Percentiles rank a stretch among this genome's conserved stretches.
Evolutionary conservation across 2,797 vertebrate genomes (phyloP).

Genomic region (Eidolon dupreanum): DNA sequence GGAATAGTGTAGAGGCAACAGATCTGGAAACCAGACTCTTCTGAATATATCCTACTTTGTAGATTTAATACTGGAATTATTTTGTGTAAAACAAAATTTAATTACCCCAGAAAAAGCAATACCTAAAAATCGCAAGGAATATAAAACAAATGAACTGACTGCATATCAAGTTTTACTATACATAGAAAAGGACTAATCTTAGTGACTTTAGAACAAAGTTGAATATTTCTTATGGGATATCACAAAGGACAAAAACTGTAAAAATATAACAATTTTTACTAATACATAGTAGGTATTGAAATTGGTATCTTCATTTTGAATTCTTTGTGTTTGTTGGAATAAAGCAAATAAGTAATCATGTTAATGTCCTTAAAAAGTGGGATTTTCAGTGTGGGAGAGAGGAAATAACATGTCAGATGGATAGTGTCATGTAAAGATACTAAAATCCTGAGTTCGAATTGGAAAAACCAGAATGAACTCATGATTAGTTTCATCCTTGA

Average conservation of each 20-base stretch:
- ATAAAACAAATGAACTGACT: neutral
- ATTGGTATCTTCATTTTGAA: neutral
- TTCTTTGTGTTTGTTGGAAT: neutral
- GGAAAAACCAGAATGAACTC: neutral
- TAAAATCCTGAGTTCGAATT: neutral
- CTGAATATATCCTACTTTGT: neutral
- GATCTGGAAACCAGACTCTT: neutral
- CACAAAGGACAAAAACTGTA: neutral
- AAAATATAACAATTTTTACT: neutral
- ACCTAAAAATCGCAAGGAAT: neutral
- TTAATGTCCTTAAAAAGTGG: neutral
- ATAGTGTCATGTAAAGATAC: neutral
- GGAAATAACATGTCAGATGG: neutral
- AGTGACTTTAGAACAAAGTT: neutral
- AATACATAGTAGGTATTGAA: neutral
- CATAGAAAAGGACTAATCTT: neutral
- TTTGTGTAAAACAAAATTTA: neutral
- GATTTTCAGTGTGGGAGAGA: neutral
- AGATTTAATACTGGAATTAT: neutral
- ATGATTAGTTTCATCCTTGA: slow-evolving; percentile 15
- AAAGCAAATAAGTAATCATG: neutral
- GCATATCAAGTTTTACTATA: neutral
- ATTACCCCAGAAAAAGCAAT: neutral
- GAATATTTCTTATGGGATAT: neutral
- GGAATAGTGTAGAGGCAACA: neutral